Base-by-base conservation (phyloP, 2,113 vertebrate species). In the Dicaeum eximium region DNA sequence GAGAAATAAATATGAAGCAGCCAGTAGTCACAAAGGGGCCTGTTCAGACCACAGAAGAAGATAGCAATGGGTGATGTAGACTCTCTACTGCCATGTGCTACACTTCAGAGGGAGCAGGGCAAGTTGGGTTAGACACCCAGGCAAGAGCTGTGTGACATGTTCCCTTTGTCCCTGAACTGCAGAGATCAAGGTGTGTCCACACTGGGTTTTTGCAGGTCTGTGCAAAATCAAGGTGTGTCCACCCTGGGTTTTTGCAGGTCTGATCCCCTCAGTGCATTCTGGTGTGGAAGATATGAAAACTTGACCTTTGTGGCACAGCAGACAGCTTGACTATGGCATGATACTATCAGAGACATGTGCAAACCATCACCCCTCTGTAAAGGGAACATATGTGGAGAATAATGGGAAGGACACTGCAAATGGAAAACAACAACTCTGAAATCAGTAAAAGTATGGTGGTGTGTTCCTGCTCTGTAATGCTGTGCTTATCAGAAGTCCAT, bases 281-380 rank as follows among this genome's bases (percentile, higher is more conserved):
- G 17, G 14, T 22, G 18, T 51, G 40, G 37, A 24, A 51, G 27
- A 47, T 19, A 10, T 1, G 38, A 60, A 80, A 69, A 42, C 15
- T 11, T 40, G 21, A 38, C 10, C 12, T 75, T 60, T n/a, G 48
- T 31, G 50, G 38, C 31, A 9, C 1, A 65, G 50, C 53, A 65
- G 58, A 45, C 0, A 0, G 8, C 65, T 75, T 69, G 44, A 31
- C 24, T 31, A 3, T 7, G 28, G 27, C n/a, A 45, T 1, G 1
- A 16, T n/a, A 6, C 38, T 56, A 16, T n/a, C 45, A 57, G 57
- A 88, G 45, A 31, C 27, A 17, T 0, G 25, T 75, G 23, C 1
- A 1, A 53, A 62, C 9, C 5, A 2, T 12, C 28, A 4, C 13
- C 27, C 78, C 22, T 86, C 62, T 51, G 48, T 53, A 16, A 72